These are phyloP conservation scores for Nymphalis c-album DNA, from an alignment of 2,888 invertebrate genomes.

Conservation along the genomic window DNA sequence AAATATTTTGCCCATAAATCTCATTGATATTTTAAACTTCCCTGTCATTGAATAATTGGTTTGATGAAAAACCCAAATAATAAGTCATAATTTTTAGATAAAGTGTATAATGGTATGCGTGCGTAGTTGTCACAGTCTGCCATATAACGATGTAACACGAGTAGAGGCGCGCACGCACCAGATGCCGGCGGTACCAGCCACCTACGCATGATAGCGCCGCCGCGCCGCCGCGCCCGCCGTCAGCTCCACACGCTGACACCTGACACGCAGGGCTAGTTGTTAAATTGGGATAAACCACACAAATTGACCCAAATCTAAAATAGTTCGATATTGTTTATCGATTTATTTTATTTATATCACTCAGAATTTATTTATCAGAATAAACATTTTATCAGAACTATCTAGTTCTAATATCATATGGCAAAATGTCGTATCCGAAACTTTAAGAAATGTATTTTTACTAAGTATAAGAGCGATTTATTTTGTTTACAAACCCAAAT, in stretches of 20 bases:
- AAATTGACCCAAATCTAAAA: not conserved
- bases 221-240: constrained; percentile 15
- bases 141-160: constrained; percentile 37
- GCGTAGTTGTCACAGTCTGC: constrained; percentile 11
- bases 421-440: too few species aligned
- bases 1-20: too few species aligned
- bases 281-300: constrained; percentile 5
- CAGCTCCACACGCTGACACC: not conserved
- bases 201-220: constrained; percentile 47
- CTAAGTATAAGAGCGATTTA: too few species aligned
- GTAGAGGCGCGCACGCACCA: constrained; percentile 46
- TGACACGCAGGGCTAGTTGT: constrained; percentile 23
- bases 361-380: too few species aligned
- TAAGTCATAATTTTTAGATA: not conserved
- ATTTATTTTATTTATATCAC: too few species aligned
- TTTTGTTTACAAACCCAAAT: too few species aligned
- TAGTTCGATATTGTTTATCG: too few species aligned
- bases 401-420: too few species aligned
- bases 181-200: constrained; percentile 74
- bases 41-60: not conserved
- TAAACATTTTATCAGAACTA: too few species aligned
- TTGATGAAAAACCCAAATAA: not conserved
- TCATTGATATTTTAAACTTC: not conserved
- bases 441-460: too few species aligned
- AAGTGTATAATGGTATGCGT: not conserved